A percentile compares a stretch with the other conserved stretches of the same genome.
Evolutionary conservation across 2,113 vertebrate genomes (phyloP).

Genomic region (Vidua chalybeata): DNA sequence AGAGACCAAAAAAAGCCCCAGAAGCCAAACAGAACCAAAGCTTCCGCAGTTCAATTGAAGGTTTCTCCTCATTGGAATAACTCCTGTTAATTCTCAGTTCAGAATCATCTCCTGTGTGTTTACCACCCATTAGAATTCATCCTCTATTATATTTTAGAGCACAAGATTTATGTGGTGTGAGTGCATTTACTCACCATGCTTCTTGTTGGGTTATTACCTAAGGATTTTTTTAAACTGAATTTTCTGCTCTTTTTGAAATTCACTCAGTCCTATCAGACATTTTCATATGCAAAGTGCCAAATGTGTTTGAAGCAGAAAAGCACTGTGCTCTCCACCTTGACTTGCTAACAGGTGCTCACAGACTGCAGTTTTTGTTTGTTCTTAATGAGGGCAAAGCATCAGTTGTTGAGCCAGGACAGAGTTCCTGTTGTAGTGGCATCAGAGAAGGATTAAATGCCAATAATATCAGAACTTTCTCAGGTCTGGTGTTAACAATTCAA

Average conservation of each 20-base stretch:
- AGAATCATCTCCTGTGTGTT: neutral
- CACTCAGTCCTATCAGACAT: neutral
- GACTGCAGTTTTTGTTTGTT: neutral
- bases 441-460: neutral
- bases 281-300: neutral
- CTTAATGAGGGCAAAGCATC: neutral
- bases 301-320: neutral
- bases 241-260: neutral
- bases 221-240: neutral
- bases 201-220: neutral
- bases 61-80: neutral
- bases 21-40: neutral
- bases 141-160: neutral
- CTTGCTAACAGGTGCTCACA: neutral
- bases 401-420: neutral
- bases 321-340: neutral
- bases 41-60: neutral
- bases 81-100: neutral
- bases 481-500: neutral
- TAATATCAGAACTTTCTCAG: neutral
- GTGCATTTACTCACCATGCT: neutral
- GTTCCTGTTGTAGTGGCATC: neutral
- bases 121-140: neutral
- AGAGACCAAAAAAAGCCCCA: neutral
- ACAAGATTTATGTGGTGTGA: accelerated